These are phyloP conservation scores for Hippasteria phrygiana DNA, from an alignment of 53 echinoderm and acorn worm species.

Conservation along the genomic window DNA sequence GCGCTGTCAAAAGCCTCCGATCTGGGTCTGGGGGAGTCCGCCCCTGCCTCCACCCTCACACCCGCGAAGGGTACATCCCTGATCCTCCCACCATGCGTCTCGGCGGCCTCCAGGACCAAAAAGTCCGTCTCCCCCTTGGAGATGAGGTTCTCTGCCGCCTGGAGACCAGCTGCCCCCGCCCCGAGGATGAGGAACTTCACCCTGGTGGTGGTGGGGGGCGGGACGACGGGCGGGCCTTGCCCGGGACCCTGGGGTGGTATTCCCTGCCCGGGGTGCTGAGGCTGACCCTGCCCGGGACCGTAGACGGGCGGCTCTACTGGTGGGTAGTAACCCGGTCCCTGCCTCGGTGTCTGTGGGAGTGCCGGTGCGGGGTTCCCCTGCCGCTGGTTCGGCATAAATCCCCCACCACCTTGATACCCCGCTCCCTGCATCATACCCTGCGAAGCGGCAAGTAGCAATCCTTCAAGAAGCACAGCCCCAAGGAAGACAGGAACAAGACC, in stretches of 20 bases:
- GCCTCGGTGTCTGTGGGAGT: constrained; percentile 13
- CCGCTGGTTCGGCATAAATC: too few relatives aligned
- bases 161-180: constrained; percentile 70
- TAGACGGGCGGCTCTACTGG: background rate
- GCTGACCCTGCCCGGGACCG: background rate
- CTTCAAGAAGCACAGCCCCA: background rate
- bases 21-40: constrained; percentile 48
- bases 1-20: constrained; percentile 52
- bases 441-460: background rate
- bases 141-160: constrained; percentile 53
- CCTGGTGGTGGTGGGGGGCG: background rate
- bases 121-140: constrained; percentile 58
- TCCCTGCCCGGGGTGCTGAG: background rate
- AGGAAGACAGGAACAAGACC: background rate
- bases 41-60: constrained; percentile 59
- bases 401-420: constrained; percentile 4
- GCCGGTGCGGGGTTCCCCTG: background rate
- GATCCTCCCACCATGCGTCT: constrained; percentile 65
- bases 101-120: constrained; percentile 58
- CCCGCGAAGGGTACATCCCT: constrained; percentile 67
- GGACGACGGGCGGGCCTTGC: background rate
- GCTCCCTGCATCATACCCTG: background rate
- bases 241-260: constrained; percentile 3
- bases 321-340: background rate
- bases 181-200: constrained; percentile 65